Evolutionary conservation across 2,888 invertebrate genomes (phyloP), one percentile per base, ranked within the genome.

Genomic region (Leucania comma): DNA sequence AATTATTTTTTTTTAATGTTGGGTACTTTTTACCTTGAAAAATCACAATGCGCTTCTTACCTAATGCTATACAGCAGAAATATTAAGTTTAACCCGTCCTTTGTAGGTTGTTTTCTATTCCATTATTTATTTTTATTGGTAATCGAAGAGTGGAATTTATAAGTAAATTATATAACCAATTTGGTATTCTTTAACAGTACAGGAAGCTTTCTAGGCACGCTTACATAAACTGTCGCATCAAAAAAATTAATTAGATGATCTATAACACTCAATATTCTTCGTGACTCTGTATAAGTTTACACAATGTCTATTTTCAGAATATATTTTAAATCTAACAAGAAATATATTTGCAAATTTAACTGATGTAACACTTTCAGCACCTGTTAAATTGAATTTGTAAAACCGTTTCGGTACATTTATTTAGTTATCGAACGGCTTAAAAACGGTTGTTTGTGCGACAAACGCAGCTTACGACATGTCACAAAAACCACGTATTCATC

Each of bases 401-500:
- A 53, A 62, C 17, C 66, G 59, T 68, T 64, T 82, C 63, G 68
- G 35, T 78, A 66, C 65, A 82, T 54, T 82, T 62, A 63, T 66
- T 68, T 32, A 61, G 57, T 64, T 63, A 60, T 78, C 60, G 68
- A 77, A 68, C 35, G n/a, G n/a, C 17, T 51, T 38, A n/a, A 42
- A 59, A 75, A 66, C 10, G 12, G 29, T 64, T 75, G 58, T 68
- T 75, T 58, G 50, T 42, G 32, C 12, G 68, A 78, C 63, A 59
- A 65, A 51, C 22, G n/a, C 48, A 32, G 50, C 20, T 79, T 81
- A 72, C 78, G 78, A 62, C 78, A 79, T 50, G 22, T 61, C 54
- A 59, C 72, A 79, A 81, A 81, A 79, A 79, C 32, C 58, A 78
- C 78, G 82, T 81, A 79, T 72, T 81, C 64, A 54, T 81, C 67